phyloP scores from a whole-genome alignment of 2,888 invertebrate genomes.

The Balanococcus diminutus region DNA sequence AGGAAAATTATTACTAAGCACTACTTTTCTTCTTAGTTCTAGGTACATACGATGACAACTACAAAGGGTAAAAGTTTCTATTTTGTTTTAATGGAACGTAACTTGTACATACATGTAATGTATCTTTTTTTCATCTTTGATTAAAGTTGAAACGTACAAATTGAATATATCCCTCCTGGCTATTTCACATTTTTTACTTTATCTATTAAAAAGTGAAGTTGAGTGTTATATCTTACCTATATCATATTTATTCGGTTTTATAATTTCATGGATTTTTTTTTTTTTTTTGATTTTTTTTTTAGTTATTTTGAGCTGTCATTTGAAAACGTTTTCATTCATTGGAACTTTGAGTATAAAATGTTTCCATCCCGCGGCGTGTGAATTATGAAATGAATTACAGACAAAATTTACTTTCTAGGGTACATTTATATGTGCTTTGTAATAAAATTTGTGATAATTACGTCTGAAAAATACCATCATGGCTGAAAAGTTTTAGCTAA shows the following conservation, averaged over 20 bases:
- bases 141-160: not conserved
- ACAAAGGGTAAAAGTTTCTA: not conserved
- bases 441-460: not conserved
- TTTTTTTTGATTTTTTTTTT: too few species aligned
- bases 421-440: not conserved
- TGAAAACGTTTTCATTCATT: too few species aligned
- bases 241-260: not conserved
- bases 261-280: too few species aligned
- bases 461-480: too few species aligned
- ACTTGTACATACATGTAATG: not conserved
- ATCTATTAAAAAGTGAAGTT: not conserved
- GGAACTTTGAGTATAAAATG: too few species aligned
- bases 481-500: not conserved
- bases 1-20: not conserved
- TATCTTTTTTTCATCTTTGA: not conserved
- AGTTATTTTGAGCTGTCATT: too few species aligned
- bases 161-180: conserved; percentile 2
- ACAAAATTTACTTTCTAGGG: not conserved
- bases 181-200: not conserved
- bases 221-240: not conserved
- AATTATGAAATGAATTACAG: not conserved
- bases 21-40: not conserved
- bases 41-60: not conserved
- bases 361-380: too few species aligned
- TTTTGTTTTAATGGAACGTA: not conserved